These are phyloP conservation scores for Nephrotoma guestfalica DNA, from an alignment of 2,888 invertebrate species.

Conservation along the genomic window DNA sequence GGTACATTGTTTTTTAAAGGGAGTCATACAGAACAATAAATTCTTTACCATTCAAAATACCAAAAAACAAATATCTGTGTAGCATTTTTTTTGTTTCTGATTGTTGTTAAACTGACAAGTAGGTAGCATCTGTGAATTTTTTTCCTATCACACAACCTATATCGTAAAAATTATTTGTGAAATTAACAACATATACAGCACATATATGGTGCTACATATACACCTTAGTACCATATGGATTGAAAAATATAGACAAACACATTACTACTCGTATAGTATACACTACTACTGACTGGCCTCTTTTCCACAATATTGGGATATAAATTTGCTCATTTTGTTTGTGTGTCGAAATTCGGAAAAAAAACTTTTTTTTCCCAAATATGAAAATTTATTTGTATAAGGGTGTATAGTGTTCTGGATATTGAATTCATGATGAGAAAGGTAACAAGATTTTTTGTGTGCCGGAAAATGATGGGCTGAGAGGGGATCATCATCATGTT, in stretches of 20 bases:
- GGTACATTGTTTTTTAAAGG: not conserved
- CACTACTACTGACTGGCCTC: not conserved
- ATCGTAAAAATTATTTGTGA: not conserved
- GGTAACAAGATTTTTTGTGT: not conserved
- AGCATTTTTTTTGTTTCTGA: not conserved
- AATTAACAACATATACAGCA: not conserved
- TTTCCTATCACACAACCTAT: not conserved
- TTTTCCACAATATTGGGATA: not conserved
- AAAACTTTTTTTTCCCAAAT: not conserved
- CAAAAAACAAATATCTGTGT: not conserved
- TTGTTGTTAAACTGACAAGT: not conserved
- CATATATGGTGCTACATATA: not conserved
- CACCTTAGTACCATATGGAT: not conserved
- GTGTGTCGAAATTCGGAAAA: not conserved
- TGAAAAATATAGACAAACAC: not conserved
- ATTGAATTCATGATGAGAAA: not conserved
- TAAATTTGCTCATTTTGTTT: not conserved
- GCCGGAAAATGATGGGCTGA: not conserved
- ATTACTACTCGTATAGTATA: not conserved
- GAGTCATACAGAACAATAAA: not conserved
- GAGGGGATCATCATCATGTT: not conserved
- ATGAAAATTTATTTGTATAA: not conserved
- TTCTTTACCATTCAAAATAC: not conserved
- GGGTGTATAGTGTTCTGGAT: not conserved
- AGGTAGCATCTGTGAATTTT: not conserved